Evolutionary conservation across 2,113 vertebrate species (phyloP).

Genomic region (Onychostruthus taczanowskii): DNA sequence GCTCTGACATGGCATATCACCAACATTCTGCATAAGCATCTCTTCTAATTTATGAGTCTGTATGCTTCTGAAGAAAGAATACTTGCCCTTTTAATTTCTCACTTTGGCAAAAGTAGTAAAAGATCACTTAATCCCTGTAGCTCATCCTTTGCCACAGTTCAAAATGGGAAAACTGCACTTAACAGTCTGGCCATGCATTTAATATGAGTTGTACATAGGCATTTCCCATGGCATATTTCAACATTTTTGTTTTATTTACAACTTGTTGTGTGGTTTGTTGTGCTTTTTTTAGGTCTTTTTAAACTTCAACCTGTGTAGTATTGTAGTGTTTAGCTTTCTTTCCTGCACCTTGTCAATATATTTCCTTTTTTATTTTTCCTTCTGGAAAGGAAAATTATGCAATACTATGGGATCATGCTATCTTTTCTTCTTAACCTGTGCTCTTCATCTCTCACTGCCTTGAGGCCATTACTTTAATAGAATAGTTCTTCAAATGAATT

Average conservation of each 20-base stretch:
- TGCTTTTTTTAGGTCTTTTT: background rate
- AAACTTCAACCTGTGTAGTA: background rate
- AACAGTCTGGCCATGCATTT: background rate
- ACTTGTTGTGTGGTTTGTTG: background rate
- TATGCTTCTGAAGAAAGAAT: background rate
- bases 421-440: background rate
- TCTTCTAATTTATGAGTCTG: background rate
- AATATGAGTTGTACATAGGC: background rate
- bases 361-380: background rate
- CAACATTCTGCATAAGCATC: background rate
- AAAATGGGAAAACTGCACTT: background rate
- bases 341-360: background rate
- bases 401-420: background rate
- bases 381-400: background rate
- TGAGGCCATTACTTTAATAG: background rate
- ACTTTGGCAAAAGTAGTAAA: background rate
- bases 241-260: background rate
- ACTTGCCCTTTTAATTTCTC: background rate
- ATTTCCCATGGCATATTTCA: background rate
- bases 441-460: background rate
- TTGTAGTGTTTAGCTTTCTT: background rate
- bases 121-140: background rate
- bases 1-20: background rate
- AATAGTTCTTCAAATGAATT: background rate
- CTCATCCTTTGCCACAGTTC: background rate